Percentiles rank a stretch among this genome's conserved stretches.
These are phyloP conservation scores for Radopholus similis DNA, from an alignment of 1,140 invertebrate species.

Conservation along the genomic window DNA sequence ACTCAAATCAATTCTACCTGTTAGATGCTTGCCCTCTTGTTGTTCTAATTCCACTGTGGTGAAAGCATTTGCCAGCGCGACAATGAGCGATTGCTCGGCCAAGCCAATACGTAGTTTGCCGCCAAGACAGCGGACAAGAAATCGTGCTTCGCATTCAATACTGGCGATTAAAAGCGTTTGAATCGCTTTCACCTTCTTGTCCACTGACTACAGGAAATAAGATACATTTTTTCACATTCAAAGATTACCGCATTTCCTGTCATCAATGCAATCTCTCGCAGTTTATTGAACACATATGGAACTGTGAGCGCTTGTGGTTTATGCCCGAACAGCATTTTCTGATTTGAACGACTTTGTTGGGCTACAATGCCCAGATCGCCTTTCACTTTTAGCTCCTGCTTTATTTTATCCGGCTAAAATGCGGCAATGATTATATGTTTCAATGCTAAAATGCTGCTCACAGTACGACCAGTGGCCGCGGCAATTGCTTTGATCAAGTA, in stretches of 20 bases:
- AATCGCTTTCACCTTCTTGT: conserved; percentile 87
- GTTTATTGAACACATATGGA: conserved; percentile 73
- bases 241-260: conserved; percentile 72
- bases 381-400: conserved; percentile 82
- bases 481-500: conserved; percentile 79
- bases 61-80: conserved; percentile 80
- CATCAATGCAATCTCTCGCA: conserved; percentile 84
- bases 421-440: not conserved
- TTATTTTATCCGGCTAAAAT: conserved; percentile 77
- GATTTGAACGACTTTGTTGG: conserved; percentile 73
- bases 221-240: conserved; percentile 13
- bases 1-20: conserved; percentile 31
- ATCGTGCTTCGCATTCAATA: conserved; percentile 81
- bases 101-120: conserved; percentile 93
- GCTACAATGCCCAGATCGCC: conserved; percentile 70
- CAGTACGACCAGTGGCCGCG: conserved; percentile 68
- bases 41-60: conserved; percentile 45
- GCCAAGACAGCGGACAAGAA: conserved; percentile 81
- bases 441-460: not conserved
- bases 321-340: conserved; percentile 83
- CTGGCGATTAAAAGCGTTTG: conserved; percentile 87
- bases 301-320: conserved; percentile 65
- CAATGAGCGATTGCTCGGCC: conserved; percentile 88
- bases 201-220: conserved; percentile 67
- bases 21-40: conserved; percentile 24